These are phyloP conservation scores for Ictidomys tridecemlineatus DNA, from an alignment of 2,113 vertebrate species.

Conservation along the genomic window DNA sequence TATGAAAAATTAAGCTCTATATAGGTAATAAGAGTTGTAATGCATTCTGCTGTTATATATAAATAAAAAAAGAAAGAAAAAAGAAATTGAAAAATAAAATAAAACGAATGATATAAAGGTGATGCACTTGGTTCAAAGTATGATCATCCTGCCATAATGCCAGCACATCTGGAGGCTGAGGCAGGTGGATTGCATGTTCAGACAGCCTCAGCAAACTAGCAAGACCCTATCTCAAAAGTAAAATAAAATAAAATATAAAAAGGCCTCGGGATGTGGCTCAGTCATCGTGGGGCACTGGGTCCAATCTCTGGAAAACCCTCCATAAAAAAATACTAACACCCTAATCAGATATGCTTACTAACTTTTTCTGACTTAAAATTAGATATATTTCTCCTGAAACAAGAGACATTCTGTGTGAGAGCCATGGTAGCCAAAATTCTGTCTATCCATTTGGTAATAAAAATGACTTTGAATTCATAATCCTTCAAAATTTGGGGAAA, in stretches of 20 bases:
- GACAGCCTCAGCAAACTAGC: too few relatives aligned
- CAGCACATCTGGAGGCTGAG: too few relatives aligned
- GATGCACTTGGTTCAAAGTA: neutral
- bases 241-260: too few relatives aligned
- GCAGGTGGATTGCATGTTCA: too few relatives aligned
- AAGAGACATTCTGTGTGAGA: neutral
- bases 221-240: too few relatives aligned
- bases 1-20: too few relatives aligned
- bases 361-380: neutral
- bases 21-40: too few relatives aligned
- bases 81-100: neutral
- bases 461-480: neutral
- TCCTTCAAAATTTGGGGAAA: neutral
- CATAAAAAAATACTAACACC: neutral
- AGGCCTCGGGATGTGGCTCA: too few relatives aligned
- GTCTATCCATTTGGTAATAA: neutral
- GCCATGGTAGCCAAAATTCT: neutral
- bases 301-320: too few relatives aligned
- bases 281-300: too few relatives aligned
- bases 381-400: neutral
- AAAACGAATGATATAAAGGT: neutral
- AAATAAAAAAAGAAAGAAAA: too few relatives aligned
- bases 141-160: neutral
- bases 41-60: too few relatives aligned
- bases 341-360: neutral